Percentiles rank a stretch among this genome's conserved stretches.
Conservation (phyloP, 2,113 vertebrate species). For the Tragelaphus buxtoni region DNA sequence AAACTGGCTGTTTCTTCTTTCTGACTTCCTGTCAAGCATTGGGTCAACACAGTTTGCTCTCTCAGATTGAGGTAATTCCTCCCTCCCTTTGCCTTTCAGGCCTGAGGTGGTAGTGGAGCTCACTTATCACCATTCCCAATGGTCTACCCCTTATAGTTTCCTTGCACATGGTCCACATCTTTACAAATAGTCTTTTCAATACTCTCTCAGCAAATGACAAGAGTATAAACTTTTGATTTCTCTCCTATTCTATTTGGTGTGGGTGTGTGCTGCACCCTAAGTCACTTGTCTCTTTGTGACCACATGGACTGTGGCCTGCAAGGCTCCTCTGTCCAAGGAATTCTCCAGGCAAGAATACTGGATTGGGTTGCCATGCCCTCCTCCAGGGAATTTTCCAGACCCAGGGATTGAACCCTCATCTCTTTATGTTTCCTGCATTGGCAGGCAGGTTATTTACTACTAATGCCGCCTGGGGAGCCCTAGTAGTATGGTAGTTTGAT, state of each 20-base stretch:
- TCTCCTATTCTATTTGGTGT: neutral
- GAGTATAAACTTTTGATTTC: neutral
- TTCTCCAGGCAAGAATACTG: neutral
- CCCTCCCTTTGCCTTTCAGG: neutral
- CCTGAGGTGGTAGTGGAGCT: too few relatives aligned
- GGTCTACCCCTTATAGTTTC: neutral
- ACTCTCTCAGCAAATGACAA: neutral
- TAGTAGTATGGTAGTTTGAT: neutral
- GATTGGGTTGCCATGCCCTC: neutral
- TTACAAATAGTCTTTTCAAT: neutral
- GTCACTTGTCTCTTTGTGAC: neutral
- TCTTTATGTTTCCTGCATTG: neutral
- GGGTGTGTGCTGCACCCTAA: neutral
- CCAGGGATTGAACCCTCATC: neutral
- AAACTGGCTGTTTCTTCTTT: neutral
- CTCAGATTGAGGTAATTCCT: neutral
- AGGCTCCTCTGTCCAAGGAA: neutral
- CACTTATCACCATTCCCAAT: neutral
- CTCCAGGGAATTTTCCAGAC: neutral
- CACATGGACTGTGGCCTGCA: neutral
- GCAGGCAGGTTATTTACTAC: neutral
- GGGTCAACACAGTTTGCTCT: neutral
- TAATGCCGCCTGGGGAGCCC: neutral
- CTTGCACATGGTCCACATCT: neutral
- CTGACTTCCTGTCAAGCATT: neutral